These are phyloP conservation scores for Nemoura dubitans DNA, from an alignment of 2,888 invertebrate species.

Conservation along the genomic window DNA sequence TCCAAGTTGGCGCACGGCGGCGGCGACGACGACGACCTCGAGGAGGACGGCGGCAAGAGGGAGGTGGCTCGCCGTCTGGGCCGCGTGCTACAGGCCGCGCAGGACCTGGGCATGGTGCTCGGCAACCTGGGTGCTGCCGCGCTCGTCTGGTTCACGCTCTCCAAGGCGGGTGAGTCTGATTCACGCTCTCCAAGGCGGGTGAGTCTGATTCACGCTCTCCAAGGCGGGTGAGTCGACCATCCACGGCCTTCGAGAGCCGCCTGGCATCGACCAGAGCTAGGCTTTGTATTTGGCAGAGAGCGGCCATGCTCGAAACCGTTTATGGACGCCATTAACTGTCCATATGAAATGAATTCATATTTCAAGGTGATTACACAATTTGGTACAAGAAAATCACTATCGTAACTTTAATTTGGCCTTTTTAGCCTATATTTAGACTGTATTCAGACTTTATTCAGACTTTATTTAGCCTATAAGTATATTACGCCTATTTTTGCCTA, in stretches of 20 bases:
- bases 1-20: conserved; percentile 60
- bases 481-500: too few relatives aligned
- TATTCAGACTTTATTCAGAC: too few relatives aligned
- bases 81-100: conserved; percentile 65
- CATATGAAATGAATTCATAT: too few relatives aligned
- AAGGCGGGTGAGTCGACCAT: conserved; percentile 50
- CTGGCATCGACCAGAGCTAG: too few relatives aligned
- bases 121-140: conserved; percentile 65
- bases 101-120: conserved; percentile 67
- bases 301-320: too few relatives aligned
- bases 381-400: too few relatives aligned
- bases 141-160: conserved; percentile 59
- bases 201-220: conserved; percentile 54
- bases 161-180: conserved; percentile 49
- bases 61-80: conserved; percentile 62
- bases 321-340: too few relatives aligned
- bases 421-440: too few relatives aligned
- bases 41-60: conserved; percentile 46
- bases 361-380: too few relatives aligned
- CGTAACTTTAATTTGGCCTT: too few relatives aligned
- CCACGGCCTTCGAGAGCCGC: conserved; percentile 54
- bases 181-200: conserved; percentile 52
- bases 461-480: too few relatives aligned
- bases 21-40: conserved; percentile 57
- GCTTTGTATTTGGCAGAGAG: too few relatives aligned